A percentile compares a stretch with the other conserved stretches of the same genome.
Conservation (phyloP, 2,797 vertebrate genomes). For the Anomalospiza imberbis region DNA sequence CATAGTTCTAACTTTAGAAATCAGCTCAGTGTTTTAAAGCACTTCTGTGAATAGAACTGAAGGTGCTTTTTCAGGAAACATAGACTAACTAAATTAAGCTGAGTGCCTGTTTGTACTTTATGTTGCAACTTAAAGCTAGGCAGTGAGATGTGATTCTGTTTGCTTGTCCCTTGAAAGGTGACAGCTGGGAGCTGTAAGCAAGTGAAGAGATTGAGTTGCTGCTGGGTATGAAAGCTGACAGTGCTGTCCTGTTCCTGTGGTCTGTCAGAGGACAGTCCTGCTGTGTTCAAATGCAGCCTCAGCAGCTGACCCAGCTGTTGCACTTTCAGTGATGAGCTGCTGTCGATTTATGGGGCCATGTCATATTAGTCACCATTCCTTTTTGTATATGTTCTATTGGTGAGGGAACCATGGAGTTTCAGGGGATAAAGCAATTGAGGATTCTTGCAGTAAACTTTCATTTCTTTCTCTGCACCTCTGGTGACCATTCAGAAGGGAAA, state of each 20-base stretch:
- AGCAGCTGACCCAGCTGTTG: not conserved
- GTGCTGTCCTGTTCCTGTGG: not conserved
- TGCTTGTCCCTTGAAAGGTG: not conserved
- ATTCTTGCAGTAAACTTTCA: not conserved
- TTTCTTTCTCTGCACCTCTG: not conserved
- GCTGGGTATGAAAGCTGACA: not conserved
- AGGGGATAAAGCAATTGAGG: not conserved
- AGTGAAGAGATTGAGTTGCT: not conserved
- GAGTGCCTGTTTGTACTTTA: not conserved
- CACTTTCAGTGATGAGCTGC: not conserved
- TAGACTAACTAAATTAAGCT: not conserved
- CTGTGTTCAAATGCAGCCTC: not conserved
- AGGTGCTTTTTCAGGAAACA: not conserved
- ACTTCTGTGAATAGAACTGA: not conserved
- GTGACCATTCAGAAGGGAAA: not conserved
- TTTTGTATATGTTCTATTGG: not conserved
- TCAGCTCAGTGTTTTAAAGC: not conserved
- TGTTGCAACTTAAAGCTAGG: not conserved
- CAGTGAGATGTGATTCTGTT: not conserved
- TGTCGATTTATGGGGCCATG: fast-evolving
- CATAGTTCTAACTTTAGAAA: not conserved
- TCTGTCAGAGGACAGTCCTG: not conserved
- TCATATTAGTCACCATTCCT: not conserved
- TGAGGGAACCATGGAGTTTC: not conserved
- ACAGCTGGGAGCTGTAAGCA: not conserved